Base-by-base conservation (phyloP, 2,888 invertebrate genomes). In the Mantis religiosa region DNA sequence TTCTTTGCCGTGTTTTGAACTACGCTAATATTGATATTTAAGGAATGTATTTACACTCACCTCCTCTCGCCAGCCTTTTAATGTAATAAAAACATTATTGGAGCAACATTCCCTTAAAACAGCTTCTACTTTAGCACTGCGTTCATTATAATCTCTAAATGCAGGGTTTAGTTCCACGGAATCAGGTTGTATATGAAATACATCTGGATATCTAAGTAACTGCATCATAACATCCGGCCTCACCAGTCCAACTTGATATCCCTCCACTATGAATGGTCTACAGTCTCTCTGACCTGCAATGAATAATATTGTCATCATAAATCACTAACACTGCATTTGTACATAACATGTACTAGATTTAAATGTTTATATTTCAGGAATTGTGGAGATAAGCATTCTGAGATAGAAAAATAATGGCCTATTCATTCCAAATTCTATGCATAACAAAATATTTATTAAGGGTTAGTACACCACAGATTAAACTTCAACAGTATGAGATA, bases 31-130 rank as follows among this genome's bases (percentile, higher is more conserved):
- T 30, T 88, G 20, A 88, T 27, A 82, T 84, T 84, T 41, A 85
- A 71, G 28, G 82, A 83, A 85, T 82, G 41, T 28, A n/a, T 0
- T 0, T 88, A 30, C 12, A 89, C 90, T 91, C 93, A 97, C 97
- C 95, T 99, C 98, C 94, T 98, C 97, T 92, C 98, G 95, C 98
- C 98, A 99, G 28, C 98, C 98, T 92, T 96, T 96, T 14, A 98
- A 94, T 84, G 98, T 97, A 91, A 96, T 94, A 92, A 98, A 97
- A 91, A 96, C 95, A 92, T 97, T 96, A 91, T 97, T 96, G 90
- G 95, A 95, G 90, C 96, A 95, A 92, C 98, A 94, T 92, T 97
- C 95, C 91, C 95, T 95, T 91, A 99, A 94, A 89, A 98, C 96
- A 92, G 96, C 95, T 91, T 97, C 97, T 85, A 98, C 95, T 92